phyloP scores from a whole-genome alignment of 2,113 vertebrate species.

The Aspidoscelis tigris region DNA sequence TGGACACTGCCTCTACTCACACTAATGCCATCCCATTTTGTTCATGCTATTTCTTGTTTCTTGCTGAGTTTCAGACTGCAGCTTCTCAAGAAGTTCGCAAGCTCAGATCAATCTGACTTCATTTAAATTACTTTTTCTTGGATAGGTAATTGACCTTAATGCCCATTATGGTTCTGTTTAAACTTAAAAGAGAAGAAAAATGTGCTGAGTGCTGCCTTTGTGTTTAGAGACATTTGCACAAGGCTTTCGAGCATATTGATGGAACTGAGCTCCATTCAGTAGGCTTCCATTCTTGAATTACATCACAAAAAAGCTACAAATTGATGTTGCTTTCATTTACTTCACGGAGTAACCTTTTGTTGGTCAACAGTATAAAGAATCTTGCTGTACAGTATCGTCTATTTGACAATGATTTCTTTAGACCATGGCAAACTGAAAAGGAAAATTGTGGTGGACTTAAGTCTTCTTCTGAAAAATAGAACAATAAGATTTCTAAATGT shows the following conservation, averaged over 20 bases:
- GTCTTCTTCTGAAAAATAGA: neutral
- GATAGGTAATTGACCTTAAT: slow-evolving; percentile 10
- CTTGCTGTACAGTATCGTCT: neutral
- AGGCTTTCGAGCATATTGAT: slow-evolving; percentile 13
- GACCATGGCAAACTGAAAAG: slow-evolving; percentile 5
- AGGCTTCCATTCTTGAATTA: slow-evolving; percentile 7
- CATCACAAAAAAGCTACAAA: neutral
- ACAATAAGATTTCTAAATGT: slow-evolving; percentile 2
- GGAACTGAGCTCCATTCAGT: neutral
- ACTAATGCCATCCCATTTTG: no score
- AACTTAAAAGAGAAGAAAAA: slow-evolving; percentile 4
- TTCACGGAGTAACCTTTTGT: slow-evolving; percentile 7
- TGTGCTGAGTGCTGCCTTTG: slow-evolving; percentile 3
- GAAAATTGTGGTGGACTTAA: neutral
- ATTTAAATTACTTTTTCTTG: slow-evolving; percentile 29
- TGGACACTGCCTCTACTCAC: no score
- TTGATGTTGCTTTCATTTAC: slow-evolving; percentile 12
- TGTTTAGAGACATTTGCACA: neutral
- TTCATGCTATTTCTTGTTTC: no score
- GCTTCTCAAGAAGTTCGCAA: neutral
- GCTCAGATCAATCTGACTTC: slow-evolving; percentile 9
- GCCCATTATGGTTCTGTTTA: slow-evolving; percentile 6
- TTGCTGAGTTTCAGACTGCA: neutral
- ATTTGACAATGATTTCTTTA: neutral
- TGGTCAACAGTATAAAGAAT: slow-evolving; percentile 1